phyloP scores from a whole-genome alignment of 2,113 vertebrate species.

The Syngnathus floridae region DNA sequence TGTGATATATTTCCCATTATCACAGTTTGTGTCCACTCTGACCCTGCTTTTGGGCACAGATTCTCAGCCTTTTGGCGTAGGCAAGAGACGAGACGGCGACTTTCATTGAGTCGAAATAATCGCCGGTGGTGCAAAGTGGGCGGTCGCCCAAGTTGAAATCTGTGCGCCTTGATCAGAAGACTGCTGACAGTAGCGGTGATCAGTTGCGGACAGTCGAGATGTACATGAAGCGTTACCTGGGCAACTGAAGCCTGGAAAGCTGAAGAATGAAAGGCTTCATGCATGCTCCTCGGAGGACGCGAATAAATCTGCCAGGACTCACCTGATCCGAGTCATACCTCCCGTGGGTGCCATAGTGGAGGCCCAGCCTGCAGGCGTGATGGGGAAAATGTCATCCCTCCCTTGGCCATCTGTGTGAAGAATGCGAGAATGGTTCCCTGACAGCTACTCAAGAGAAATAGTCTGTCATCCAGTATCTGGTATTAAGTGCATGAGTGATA shows the following conservation, averaged over 20 bases:
- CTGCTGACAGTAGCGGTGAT: background rate
- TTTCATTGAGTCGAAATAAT: background rate
- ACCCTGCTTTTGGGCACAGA: background rate
- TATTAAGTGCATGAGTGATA: conserved; percentile 31
- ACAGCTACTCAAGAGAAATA: conserved; percentile 23
- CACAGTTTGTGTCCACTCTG: conserved; percentile 23
- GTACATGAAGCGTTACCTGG: background rate
- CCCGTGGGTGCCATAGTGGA: conserved; percentile 50
- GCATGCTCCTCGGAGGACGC: background rate
- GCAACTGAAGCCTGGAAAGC: conserved; percentile 1
- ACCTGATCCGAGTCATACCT: conserved; percentile 41
- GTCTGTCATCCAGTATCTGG: conserved; percentile 3
- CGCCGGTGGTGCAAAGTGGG: background rate
- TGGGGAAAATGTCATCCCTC: conserved; percentile 50
- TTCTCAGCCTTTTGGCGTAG: background rate
- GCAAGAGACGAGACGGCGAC: background rate
- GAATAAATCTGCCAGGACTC: conserved; percentile 38
- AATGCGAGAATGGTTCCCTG: conserved; percentile 31
- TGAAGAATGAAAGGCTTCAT: background rate
- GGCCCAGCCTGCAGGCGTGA: conserved; percentile 40
- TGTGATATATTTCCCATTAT: conserved; percentile 49
- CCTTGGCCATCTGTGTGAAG: conserved; percentile 51
- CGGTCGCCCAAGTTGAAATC: background rate
- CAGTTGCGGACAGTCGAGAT: background rate
- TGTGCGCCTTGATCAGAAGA: background rate